These are phyloP conservation scores for Enhydra lutris DNA, from an alignment of 2,113 vertebrate species.

Conservation along the genomic window DNA sequence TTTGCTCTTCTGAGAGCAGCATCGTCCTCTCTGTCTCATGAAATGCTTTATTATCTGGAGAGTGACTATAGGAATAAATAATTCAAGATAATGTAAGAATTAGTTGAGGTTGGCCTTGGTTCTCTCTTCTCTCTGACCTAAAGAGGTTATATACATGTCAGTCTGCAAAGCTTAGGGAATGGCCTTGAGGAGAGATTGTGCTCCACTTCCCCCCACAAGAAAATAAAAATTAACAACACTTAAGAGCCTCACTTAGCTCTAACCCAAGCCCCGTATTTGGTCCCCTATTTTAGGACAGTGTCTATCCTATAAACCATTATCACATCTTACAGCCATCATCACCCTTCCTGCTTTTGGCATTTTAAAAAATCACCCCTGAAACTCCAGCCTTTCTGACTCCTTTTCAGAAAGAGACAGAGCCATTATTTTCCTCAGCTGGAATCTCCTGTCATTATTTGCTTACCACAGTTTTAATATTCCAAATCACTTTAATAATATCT, in stretches of 20 bases:
- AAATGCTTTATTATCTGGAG: neutral
- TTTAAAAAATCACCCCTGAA: neutral
- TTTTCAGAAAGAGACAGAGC: conserved; percentile 10
- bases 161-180: neutral
- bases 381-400: neutral
- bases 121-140: neutral
- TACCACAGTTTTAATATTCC: conserved; percentile 58
- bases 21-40: neutral
- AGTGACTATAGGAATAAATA: neutral
- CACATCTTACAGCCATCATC: neutral
- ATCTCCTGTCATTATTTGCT: conserved; percentile 48
- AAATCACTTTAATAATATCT: conserved; percentile 64
- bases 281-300: neutral
- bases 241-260: neutral
- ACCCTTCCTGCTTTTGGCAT: neutral
- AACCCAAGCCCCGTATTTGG: neutral
- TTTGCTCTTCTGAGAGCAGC: neutral
- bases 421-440: conserved; percentile 35
- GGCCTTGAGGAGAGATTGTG: neutral
- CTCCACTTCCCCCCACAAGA: neutral
- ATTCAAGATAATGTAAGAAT: neutral
- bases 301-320: neutral
- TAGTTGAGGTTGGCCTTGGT: neutral
- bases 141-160: neutral
- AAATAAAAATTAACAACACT: neutral